These are phyloP conservation scores for Notechis scutatus DNA, from an alignment of 2,113 vertebrate genomes.

Conservation along the genomic window DNA sequence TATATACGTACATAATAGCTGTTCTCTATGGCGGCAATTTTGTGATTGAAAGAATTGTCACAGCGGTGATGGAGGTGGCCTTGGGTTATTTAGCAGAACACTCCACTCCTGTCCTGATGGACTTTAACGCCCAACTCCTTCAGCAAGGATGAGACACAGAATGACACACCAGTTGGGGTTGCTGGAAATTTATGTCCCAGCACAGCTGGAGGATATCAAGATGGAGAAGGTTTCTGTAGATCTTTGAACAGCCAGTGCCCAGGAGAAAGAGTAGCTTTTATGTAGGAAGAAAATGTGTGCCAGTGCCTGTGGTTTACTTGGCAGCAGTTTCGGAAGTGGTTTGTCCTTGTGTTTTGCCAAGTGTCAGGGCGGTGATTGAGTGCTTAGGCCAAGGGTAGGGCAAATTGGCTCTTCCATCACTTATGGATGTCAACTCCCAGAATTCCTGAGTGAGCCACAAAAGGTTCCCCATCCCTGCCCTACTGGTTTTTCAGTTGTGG, in stretches of 20 bases:
- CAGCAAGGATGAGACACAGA: background rate
- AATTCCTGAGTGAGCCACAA: too few relatives aligned
- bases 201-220: background rate
- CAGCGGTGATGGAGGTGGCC: background rate
- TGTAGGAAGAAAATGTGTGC: background rate
- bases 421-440: too few relatives aligned
- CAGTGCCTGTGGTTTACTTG: background rate
- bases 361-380: background rate
- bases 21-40: background rate
- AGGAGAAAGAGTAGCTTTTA: background rate
- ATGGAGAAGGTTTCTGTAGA: background rate
- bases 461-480: too few relatives aligned
- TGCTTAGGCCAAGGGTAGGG: background rate
- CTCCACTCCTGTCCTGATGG: background rate
- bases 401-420: too few relatives aligned
- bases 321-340: background rate
- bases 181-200: background rate
- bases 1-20: background rate
- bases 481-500: too few relatives aligned
- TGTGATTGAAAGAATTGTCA: background rate
- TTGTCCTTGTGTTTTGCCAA: background rate
- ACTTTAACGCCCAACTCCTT: background rate
- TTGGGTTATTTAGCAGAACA: background rate
- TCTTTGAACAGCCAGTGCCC: background rate
- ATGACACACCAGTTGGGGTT: background rate